Conservation (phyloP, 2,888 invertebrate species). For the Cistogaster globosa region DNA sequence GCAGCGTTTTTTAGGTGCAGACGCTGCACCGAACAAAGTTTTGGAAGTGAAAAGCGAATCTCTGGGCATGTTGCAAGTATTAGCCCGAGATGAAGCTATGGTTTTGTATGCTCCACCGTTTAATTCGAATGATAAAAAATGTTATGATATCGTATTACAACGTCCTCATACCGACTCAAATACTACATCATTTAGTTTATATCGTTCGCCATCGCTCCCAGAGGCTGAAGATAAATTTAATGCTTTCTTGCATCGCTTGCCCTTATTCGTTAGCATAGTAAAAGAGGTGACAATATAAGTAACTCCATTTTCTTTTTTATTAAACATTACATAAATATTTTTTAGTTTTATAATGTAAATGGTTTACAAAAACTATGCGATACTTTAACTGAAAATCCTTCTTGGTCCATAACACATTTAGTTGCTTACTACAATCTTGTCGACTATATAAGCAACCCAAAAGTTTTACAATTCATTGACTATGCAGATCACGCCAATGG, state of each 20-base stretch:
- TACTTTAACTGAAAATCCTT: conserved; percentile 88
- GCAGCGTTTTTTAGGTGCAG: conserved; percentile 86
- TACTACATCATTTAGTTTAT: conserved; percentile 91
- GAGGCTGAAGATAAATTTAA: conserved; percentile 89
- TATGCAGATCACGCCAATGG: conserved; percentile 88
- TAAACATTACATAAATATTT: neutral
- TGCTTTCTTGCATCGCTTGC: conserved; percentile 89
- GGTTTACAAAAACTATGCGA: conserved; percentile 92
- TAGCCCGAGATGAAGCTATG: conserved; percentile 90
- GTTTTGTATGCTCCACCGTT: conserved; percentile 88
- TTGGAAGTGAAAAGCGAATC: conserved; percentile 89
- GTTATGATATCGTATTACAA: conserved; percentile 90
- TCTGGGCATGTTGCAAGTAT: conserved; percentile 88
- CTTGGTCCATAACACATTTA: conserved; percentile 94
- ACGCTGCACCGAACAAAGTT: conserved; percentile 88
- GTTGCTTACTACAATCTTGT: conserved; percentile 90
- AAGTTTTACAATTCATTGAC: conserved; percentile 88
- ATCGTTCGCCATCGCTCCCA: conserved; percentile 86
- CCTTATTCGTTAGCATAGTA: conserved; percentile 88
- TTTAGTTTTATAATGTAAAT: conserved; percentile 86
- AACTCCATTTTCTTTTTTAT: neutral
- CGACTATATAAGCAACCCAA: conserved; percentile 88
- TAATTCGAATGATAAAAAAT: conserved; percentile 83
- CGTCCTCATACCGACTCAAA: conserved; percentile 89
- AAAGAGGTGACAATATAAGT: conserved; percentile 86